Evolutionary conservation across 2,113 vertebrate species (phyloP).

Genomic region (Lates calcarifer): DNA sequence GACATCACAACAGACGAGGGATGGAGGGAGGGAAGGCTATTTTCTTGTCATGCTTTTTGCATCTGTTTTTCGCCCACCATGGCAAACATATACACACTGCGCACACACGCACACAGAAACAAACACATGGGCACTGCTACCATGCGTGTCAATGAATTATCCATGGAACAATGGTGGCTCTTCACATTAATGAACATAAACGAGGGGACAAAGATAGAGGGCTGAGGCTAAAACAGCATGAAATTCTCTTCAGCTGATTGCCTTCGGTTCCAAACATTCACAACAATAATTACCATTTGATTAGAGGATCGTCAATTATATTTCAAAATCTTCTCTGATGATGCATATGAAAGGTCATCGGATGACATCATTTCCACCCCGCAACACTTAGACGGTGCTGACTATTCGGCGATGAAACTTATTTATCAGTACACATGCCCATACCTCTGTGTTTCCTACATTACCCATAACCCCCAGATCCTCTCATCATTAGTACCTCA

Average conservation of each 20-base stretch:
- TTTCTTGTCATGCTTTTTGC: conserved; percentile 74
- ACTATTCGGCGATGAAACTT: not conserved
- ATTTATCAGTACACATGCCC: conserved; percentile 15
- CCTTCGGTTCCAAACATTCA: conserved; percentile 50
- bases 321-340: conserved; percentile 27
- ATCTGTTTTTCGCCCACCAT: conserved; percentile 51
- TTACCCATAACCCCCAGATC: conserved; percentile 45
- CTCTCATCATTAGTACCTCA: conserved; percentile 55
- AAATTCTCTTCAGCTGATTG: conserved; percentile 66
- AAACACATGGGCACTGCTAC: conserved; percentile 41
- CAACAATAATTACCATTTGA: conserved; percentile 59
- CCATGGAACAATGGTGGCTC: conserved; percentile 62
- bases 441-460: conserved; percentile 33
- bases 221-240: conserved; percentile 71
- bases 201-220: conserved; percentile 76
- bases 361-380: conserved; percentile 27
- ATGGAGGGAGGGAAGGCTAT: conserved; percentile 60
- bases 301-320: conserved; percentile 42
- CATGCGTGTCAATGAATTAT: conserved; percentile 73
- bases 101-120: conserved; percentile 35
- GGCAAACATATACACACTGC: conserved; percentile 13
- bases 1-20: conserved; percentile 58
- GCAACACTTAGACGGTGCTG: not conserved
- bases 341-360: conserved; percentile 31
- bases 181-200: conserved; percentile 77